Conservation (phyloP, 2,797 vertebrate species). For the Galagoides demidoff region DNA sequence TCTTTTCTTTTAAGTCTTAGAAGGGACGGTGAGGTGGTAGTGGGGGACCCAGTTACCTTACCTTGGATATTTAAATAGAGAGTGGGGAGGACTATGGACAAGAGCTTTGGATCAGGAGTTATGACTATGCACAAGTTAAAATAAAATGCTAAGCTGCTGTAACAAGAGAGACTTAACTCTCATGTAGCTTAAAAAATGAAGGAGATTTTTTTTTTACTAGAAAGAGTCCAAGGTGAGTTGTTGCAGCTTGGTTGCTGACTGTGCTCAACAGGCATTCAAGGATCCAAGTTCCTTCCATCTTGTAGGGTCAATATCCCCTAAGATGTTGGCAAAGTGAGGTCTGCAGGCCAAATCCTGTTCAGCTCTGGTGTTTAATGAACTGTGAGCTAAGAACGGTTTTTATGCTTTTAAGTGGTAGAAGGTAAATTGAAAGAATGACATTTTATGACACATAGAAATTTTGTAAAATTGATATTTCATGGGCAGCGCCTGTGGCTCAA, state of each 20-base stretch:
- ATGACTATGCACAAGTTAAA: neutral
- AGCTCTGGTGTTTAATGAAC: neutral
- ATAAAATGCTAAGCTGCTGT: neutral
- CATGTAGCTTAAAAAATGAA: neutral
- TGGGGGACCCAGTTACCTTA: neutral
- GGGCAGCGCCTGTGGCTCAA: too few relatives aligned
- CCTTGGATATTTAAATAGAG: neutral
- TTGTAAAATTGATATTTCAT: slow-evolving; percentile 22
- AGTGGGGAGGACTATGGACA: neutral
- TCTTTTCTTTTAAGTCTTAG: slow-evolving; percentile 32
- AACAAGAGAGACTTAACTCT: neutral
- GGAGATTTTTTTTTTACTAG: neutral
- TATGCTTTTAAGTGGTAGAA: neutral
- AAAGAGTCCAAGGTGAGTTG: neutral
- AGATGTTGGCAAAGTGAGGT: neutral
- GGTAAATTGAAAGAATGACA: neutral
- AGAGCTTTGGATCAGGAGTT: neutral
- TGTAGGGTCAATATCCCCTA: neutral
- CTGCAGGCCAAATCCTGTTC: neutral
- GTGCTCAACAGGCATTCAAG: neutral
- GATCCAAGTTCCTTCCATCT: neutral
- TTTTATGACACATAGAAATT: neutral
- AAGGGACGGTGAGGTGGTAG: neutral
- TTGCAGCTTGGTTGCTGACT: neutral
- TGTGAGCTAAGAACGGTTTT: neutral